Conservation (phyloP, 2,888 invertebrate genomes). For the Perizoma flavofasciatum region DNA sequence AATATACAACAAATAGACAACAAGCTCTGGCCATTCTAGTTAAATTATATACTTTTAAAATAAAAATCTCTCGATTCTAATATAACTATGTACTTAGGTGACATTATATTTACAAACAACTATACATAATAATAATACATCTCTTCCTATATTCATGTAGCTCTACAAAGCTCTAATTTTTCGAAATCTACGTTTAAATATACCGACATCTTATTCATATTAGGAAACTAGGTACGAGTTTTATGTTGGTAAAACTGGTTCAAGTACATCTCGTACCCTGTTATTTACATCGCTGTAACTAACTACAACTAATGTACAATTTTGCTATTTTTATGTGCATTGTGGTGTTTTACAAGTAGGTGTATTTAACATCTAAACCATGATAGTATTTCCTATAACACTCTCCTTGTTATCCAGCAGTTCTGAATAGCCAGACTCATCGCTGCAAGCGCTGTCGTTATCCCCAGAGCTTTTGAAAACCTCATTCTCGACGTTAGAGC, state of each 20-base stretch:
- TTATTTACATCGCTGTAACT: conserved; percentile 53
- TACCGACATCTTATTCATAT: conserved; percentile 20
- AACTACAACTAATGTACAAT: conserved; percentile 32
- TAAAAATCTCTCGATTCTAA: conserved; percentile 57
- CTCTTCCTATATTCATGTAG: conserved; percentile 37
- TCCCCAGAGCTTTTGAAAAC: conserved; percentile 83
- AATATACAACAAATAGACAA: conserved; percentile 41
- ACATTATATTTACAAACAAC: conserved; percentile 70
- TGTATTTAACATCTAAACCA: conserved; percentile 55
- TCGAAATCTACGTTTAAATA: conserved; percentile 26
- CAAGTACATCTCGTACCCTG: conserved; percentile 59
- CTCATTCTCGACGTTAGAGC: conserved; percentile 74
- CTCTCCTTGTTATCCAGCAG: conserved; percentile 83
- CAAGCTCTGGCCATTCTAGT: conserved; percentile 41
- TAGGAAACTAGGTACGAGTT: conserved; percentile 17
- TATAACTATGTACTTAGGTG: conserved; percentile 49
- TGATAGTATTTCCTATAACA: conserved; percentile 77
- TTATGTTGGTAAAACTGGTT: conserved; percentile 45
- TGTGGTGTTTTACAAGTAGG: conserved; percentile 23
- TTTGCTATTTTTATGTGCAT: conserved; percentile 32
- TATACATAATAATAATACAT: conserved; percentile 63
- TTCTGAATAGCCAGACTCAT: conserved; percentile 96
- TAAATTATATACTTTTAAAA: conserved; percentile 43
- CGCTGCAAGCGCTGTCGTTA: conserved; percentile 92
- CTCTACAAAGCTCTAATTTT: conserved; percentile 22